These are phyloP conservation scores for Saccostrea cuccullata DNA, from an alignment of 1,140 invertebrate species.

Conservation along the genomic window DNA sequence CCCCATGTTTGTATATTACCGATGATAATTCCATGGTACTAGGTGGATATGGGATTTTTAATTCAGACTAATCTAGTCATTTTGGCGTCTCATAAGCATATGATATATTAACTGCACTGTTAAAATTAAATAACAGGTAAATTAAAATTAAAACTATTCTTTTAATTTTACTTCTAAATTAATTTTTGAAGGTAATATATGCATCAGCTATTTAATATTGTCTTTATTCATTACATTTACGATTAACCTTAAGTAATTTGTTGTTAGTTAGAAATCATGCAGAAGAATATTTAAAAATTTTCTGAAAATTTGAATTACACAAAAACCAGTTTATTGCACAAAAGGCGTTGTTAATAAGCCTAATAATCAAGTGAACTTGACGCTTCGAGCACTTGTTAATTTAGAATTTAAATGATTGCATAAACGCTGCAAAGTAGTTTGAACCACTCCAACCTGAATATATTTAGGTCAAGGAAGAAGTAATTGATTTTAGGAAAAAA, in stretches of 20 bases:
- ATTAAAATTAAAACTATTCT: background rate
- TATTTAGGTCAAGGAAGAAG: background rate
- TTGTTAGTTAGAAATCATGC: background rate
- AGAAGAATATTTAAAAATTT: background rate
- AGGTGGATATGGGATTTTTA: background rate
- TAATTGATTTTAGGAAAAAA: background rate
- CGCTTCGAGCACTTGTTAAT: background rate
- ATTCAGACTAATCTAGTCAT: background rate
- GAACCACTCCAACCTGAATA: background rate
- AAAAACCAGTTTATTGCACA: background rate
- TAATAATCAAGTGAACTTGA: background rate
- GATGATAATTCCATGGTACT: background rate
- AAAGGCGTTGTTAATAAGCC: background rate
- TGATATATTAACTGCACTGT: background rate
- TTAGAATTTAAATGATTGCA: background rate
- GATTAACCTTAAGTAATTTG: background rate
- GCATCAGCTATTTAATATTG: background rate
- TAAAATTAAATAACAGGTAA: background rate
- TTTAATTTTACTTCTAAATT: background rate
- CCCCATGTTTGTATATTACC: background rate
- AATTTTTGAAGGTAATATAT: conserved; percentile 1
- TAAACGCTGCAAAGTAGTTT: background rate
- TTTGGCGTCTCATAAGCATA: background rate
- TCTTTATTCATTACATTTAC: background rate
- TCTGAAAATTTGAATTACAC: conserved; percentile 2